Conservation (phyloP, 2,888 invertebrate species). For the Halictus quadricinctus region DNA sequence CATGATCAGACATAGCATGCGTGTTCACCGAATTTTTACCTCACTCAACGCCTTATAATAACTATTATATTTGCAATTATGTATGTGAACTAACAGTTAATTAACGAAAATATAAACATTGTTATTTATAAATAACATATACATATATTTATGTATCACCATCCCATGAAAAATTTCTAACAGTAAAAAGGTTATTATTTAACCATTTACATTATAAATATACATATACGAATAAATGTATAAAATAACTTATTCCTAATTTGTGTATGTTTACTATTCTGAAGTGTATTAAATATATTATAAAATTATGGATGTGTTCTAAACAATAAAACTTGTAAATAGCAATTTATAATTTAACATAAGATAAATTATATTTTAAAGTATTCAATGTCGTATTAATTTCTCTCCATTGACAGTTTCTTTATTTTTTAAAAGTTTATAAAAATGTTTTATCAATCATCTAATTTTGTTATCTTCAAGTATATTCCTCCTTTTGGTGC, state of each 20-base stretch:
- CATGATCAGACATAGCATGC: too few relatives aligned
- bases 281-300: neutral
- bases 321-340: neutral
- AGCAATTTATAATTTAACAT: neutral
- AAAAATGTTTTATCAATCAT: neutral
- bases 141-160: neutral
- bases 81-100: too few relatives aligned
- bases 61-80: too few relatives aligned
- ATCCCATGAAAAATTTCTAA: neutral
- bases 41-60: too few relatives aligned
- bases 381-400: neutral
- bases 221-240: neutral
- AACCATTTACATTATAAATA: neutral
- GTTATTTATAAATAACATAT: neutral
- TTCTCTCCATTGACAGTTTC: neutral
- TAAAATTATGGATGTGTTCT: neutral
- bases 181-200: neutral
- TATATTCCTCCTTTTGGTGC: constrained; percentile 75
- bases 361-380: neutral
- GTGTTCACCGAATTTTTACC: too few relatives aligned
- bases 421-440: neutral
- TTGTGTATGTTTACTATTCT: neutral
- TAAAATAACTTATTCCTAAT: neutral
- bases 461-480: constrained; percentile 71
- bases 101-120: too few relatives aligned